Evolutionary conservation across 2,888 invertebrate species (phyloP).

Genomic region (Nomada ferruginata): DNA sequence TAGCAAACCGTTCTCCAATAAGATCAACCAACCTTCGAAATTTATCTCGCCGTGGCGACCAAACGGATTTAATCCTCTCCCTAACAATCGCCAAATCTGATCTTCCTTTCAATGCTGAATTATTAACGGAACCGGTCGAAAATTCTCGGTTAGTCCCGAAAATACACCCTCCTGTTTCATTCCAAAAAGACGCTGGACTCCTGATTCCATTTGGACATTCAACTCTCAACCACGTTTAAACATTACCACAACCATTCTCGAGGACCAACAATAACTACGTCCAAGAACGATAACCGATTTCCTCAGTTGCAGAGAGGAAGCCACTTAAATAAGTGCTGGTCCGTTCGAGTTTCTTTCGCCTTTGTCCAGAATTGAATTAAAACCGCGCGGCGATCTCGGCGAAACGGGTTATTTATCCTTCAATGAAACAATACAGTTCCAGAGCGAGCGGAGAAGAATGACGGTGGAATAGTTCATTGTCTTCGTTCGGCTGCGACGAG

Average conservation of each 20-base stretch:
- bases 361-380: slow-evolving; percentile 59
- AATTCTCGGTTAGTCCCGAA: slow-evolving; percentile 31
- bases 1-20: background rate
- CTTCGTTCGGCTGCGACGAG: background rate
- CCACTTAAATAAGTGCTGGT: background rate
- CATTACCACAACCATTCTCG: slow-evolving; percentile 10
- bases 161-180: slow-evolving; percentile 21
- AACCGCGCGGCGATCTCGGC: slow-evolving; percentile 31
- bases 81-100: slow-evolving; percentile 57
- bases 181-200: slow-evolving; percentile 44
- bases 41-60: background rate
- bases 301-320: background rate
- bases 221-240: slow-evolving; percentile 34
- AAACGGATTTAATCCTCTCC: slow-evolving; percentile 40
- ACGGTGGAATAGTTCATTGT: slow-evolving; percentile 40
- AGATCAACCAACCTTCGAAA: background rate
- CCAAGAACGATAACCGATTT: slow-evolving; percentile 26
- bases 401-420: slow-evolving; percentile 51
- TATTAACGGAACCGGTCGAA: slow-evolving; percentile 60
- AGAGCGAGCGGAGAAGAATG: background rate
- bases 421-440: slow-evolving; percentile 41
- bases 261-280: background rate
- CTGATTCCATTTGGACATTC: slow-evolving; percentile 36
- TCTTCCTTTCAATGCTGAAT: slow-evolving; percentile 51
- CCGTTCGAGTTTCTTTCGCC: slow-evolving; percentile 16